These are phyloP conservation scores for Atherinomorus stipes DNA, from an alignment of 2,113 vertebrate species.

Conservation along the genomic window DNA sequence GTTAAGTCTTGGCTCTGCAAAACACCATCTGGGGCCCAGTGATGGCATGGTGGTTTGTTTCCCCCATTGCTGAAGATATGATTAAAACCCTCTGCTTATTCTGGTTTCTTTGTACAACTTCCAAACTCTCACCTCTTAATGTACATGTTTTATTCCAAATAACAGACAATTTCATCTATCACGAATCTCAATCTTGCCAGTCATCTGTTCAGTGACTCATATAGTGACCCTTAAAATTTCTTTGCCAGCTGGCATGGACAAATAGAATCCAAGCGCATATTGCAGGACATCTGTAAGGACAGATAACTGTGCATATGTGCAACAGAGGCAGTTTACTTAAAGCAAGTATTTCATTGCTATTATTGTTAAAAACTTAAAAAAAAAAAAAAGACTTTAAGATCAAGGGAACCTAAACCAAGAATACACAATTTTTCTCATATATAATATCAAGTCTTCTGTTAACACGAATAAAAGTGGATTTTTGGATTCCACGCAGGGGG, in stretches of 20 bases:
- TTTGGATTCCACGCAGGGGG: not conserved
- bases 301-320: not conserved
- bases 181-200: not conserved
- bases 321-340: not conserved
- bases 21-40: constrained; percentile 34
- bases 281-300: not conserved
- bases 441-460: not conserved
- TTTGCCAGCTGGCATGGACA: not conserved
- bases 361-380: not conserved
- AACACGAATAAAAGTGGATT: not conserved
- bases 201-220: not conserved
- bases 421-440: not conserved
- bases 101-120: constrained; percentile 13
- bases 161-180: not conserved
- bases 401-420: too few relatives aligned
- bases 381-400: too few relatives aligned
- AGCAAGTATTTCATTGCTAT: constrained; percentile 2
- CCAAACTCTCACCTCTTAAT: not conserved
- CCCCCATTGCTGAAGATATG: constrained; percentile 7
- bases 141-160: not conserved
- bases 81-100: constrained; percentile 23
- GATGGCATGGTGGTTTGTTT: constrained; percentile 8
- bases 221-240: not conserved
- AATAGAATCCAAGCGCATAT: not conserved
- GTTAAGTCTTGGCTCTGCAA: constrained; percentile 11